phyloP scores from a whole-genome alignment of 2,113 vertebrate genomes.

The Rattus norvegicus region GRCr8 NC_086039.1:133529501-133530000 shows the following conservation, averaged over 20 bases:
- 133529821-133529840: neutral
- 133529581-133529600: neutral
- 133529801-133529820: neutral
- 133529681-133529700: neutral
- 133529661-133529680: neutral
- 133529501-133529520: neutral
- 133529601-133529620: neutral
- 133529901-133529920: neutral
- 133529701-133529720: neutral
- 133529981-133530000: neutral
- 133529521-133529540: neutral
- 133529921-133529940: neutral
- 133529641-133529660: neutral
- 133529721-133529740: conserved; percentile 17
- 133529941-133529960: neutral
- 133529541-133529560: neutral
- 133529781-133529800: neutral
- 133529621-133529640: neutral
- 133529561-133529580: neutral
- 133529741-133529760: neutral
- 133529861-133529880: neutral
- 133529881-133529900: neutral
- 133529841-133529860: neutral
- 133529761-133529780: neutral
- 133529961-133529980: neutral